Evolutionary conservation across 2,888 invertebrate genomes (phyloP), one percentile per base, ranked within the genome.

Genomic region (Catocala sponsa): DNA sequence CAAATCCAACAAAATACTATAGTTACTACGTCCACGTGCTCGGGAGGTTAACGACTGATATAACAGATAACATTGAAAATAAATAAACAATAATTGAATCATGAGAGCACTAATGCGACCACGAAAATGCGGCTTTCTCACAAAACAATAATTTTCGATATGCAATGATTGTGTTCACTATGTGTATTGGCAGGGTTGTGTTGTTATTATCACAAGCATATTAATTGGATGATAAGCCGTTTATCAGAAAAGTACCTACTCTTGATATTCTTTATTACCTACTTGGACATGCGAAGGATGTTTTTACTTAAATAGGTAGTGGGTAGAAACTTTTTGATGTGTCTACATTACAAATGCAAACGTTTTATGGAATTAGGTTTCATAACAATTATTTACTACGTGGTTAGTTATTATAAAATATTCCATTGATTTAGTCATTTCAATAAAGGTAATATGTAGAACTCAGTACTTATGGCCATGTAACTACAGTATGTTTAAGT

Each of bases 1-100:
- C 92, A 94, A 94, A 94, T 87, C 89, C 85, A 90, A 92, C 90
- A 90, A 90, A 91, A 92, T 92, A 92, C 91, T 88, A 89, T 88
- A 84, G 84, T 86, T 83, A 90, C 89, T 89, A 92, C 89, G 80
- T 77, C 86, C 94, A 94, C 94, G 94, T 94, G 94, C 89, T 89
- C 77, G 70, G 60, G 80, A 88, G 94, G 93, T 93, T 89, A 92
- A 91, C 86, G 93, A 86, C 94, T 92, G 93, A 94, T 94, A 93
- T 82, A 76, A 82, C 82, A 87, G 91, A 92, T 91, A 91, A 86
- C 87, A 87, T 84, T 86, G 86, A 84, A 89, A 88, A 91, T 91
- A 92, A 92, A 92, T 91, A 92, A 92, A 91, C 88, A 90, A 83
- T 84, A 80, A 79, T 78, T 65, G 69, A 66, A 63, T 78, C 76